Base-by-base conservation (phyloP, 2,888 invertebrate genomes). In the Beris morrisii region DNA sequence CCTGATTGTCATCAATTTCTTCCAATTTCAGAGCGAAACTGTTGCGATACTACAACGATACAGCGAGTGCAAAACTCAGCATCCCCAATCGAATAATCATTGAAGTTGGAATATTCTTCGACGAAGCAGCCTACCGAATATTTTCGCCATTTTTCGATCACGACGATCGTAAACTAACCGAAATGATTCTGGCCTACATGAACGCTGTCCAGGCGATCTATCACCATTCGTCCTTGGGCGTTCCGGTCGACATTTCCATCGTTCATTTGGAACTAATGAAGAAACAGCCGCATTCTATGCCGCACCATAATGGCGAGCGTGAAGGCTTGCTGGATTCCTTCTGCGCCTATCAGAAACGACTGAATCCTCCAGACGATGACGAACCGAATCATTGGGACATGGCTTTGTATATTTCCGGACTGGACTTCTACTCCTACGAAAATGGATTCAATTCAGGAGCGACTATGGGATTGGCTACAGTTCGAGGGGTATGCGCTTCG, bases 401-500 rank as follows among this genome's bases (percentile, higher is more conserved):
- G 85, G 91, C 86, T 0, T 79, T 92, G 5, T 87, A 91, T 67
- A 82, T 92, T 48, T 91, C 92, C 22, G 91, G 91, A 84, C 88
- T 70, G 52, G 71, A 71, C 63, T 69, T 71, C 66, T 68, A 66
- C 64, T 46, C 88, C 0, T 83, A 85, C 63, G 89, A 89, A 73
- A 87, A 87, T 69, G 90, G 90, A 0, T 82, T 82, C 50, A 87
- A 86, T 72, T 90, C 86, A 77, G 86, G 87, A 0, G 87, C 88
- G 44, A 92, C 92, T 7, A 91, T 92, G 91, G 92, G 92, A 57
- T 79, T 91, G 71, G 91, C 91, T n/a, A 88, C 90, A 0, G 91
- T 91, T 57, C 89, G 89, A 31, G 91, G 91, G 30, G 88, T 90
- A 63, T 92, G 91, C 76, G 81, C 88, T 70, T 84, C 86, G 12